These are phyloP conservation scores for Mastacembelus armatus DNA, from an alignment of 2,797 vertebrate genomes.

Conservation along the genomic window DNA sequence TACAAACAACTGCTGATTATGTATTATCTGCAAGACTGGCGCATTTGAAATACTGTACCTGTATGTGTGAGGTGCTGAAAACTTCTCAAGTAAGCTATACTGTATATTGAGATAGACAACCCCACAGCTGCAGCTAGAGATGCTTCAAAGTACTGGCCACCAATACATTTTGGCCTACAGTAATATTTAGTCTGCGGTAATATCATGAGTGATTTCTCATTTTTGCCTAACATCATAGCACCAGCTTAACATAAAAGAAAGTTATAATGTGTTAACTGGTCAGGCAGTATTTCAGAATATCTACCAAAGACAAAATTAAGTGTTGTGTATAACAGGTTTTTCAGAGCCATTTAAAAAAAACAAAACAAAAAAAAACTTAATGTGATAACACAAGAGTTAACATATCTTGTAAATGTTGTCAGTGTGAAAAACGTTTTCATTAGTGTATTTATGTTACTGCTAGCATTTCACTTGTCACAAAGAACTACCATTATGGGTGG, in stretches of 20 bases:
- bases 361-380: not conserved
- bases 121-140: constrained; percentile 55
- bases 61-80: constrained; percentile 9
- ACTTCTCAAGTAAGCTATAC: constrained; percentile 6
- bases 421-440: not conserved
- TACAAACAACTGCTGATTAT: constrained; percentile 7
- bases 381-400: no score
- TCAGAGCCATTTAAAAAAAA: not conserved
- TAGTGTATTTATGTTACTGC: not conserved
- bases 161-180: not conserved
- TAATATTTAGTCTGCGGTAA: no score
- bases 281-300: constrained; percentile 3
- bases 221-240: no score
- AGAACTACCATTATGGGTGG: no score
- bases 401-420: no score
- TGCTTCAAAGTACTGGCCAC: constrained; percentile 19
- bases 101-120: constrained; percentile 10
- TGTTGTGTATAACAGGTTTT: not conserved
- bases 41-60: constrained; percentile 4
- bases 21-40: constrained; percentile 13
- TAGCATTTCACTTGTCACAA: not conserved
- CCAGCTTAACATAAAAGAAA: not conserved
- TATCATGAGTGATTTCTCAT: no score
- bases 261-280: not conserved
- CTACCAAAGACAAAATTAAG: not conserved